Conservation (phyloP, 1,140 invertebrate genomes). For the Bombus confusus region DNA sequence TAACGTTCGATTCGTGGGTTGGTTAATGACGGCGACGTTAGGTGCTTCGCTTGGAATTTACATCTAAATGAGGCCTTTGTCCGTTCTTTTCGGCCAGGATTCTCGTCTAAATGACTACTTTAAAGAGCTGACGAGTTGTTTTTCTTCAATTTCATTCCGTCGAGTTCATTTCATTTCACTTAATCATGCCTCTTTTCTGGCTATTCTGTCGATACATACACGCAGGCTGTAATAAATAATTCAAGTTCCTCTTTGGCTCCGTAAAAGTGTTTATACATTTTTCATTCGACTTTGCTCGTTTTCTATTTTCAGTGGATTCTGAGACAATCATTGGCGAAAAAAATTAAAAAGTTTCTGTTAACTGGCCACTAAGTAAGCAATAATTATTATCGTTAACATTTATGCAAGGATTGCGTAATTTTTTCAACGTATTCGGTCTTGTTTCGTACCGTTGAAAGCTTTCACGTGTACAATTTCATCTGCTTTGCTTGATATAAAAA, state of each 20-base stretch:
- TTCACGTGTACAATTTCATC: not conserved
- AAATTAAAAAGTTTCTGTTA: no score
- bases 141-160: not conserved
- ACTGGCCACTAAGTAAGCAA: no score
- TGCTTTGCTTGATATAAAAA: not conserved
- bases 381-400: no score
- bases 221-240: not conserved
- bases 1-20: slow-evolving; percentile 2
- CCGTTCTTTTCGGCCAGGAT: not conserved
- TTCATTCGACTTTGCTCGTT: not conserved
- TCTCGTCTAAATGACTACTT: not conserved
- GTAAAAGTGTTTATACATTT: not conserved
- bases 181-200: not conserved
- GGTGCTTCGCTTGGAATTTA: slow-evolving; percentile 10
- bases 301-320: no score
- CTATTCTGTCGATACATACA: not conserved
- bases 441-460: not conserved
- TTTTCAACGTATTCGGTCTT: not conserved
- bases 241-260: not conserved
- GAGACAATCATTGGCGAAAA: no score
- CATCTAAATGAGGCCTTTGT: slow-evolving; percentile 19
- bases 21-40: not conserved
- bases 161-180: not conserved
- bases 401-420: not conserved
- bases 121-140: not conserved